Percentiles rank a stretch among this genome's conserved stretches.
These are phyloP conservation scores for Notothenia coriiceps DNA, from an alignment of 2,113 vertebrate species.

Conservation along the genomic window DNA sequence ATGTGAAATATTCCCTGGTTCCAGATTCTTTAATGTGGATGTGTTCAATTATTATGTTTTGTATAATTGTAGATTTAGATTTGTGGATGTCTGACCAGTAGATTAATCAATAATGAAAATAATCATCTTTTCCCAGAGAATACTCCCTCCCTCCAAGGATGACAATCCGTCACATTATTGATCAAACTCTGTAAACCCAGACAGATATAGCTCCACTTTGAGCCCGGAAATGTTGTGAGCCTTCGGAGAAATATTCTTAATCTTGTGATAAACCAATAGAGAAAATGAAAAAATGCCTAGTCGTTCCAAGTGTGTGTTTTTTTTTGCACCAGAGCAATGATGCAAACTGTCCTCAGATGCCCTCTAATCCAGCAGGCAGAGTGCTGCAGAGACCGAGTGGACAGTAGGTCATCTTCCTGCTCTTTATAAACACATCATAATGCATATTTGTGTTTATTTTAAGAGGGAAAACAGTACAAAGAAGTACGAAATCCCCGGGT, in stretches of 20 bases:
- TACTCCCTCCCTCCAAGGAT: not conserved
- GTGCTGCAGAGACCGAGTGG: conserved; percentile 10
- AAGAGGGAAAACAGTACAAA: not conserved
- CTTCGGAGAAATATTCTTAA: conserved; percentile 4
- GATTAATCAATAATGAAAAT: not conserved
- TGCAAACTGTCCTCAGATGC: conserved; percentile 68
- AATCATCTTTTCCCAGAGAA: not conserved
- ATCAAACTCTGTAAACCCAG: not conserved
- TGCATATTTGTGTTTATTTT: not conserved
- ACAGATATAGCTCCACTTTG: not conserved
- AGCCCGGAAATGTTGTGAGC: not conserved
- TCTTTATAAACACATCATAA: not conserved
- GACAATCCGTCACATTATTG: not conserved
- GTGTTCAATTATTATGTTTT: no score
- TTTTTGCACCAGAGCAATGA: conserved; percentile 36
- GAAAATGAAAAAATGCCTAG: not conserved
- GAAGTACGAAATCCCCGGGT: conserved; percentile 10
- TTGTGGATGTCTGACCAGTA: not conserved
- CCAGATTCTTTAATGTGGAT: no score
- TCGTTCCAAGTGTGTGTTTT: conserved; percentile 26
- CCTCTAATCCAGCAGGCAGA: conserved; percentile 55
- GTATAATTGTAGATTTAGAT: not conserved
- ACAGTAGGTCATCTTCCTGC: not conserved
- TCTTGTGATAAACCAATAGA: conserved; percentile 11
- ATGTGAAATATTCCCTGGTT: not conserved